Percentiles rank a stretch among this genome's conserved stretches.
Conservation (phyloP, 2,113 vertebrate genomes). For the Bos taurus region DNA sequence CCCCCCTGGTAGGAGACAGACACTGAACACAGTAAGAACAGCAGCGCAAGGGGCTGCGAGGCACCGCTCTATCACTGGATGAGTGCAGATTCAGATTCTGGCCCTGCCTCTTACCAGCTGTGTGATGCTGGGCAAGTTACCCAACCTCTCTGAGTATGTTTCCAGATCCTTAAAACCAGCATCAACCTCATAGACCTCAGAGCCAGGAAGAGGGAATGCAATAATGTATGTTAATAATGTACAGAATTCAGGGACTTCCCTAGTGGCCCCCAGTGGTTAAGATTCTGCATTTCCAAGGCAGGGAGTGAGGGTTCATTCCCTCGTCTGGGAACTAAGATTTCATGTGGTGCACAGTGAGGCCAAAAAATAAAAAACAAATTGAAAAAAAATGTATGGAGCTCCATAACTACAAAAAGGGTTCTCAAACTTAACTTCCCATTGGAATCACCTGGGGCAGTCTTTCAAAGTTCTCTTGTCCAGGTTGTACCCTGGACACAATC, state of each 20-base stretch:
- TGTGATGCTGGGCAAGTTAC: neutral
- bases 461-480: no score
- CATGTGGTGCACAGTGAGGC: neutral
- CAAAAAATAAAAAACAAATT: neutral
- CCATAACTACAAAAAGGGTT: neutral
- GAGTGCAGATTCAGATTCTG: neutral
- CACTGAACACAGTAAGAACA: rapidly evolving
- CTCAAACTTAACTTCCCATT: neutral
- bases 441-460: neutral
- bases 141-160: neutral
- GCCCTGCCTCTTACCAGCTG: neutral
- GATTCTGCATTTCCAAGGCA: neutral
- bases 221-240: rapidly evolving
- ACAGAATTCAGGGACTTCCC: neutral
- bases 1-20: neutral
- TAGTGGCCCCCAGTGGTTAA: neutral
- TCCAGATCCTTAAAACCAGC: neutral
- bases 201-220: neutral
- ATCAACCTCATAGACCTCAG: rapidly evolving
- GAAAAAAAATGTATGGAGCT: neutral
- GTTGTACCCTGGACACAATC: no score
- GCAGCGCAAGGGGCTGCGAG: rapidly evolving
- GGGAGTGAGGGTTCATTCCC: neutral
- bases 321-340: neutral
- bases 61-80: no score